A percentile compares a stretch with the other conserved stretches of the same genome.
phyloP scores from a whole-genome alignment of 2,113 vertebrate genomes.

The Anseranas semipalmata region DNA sequence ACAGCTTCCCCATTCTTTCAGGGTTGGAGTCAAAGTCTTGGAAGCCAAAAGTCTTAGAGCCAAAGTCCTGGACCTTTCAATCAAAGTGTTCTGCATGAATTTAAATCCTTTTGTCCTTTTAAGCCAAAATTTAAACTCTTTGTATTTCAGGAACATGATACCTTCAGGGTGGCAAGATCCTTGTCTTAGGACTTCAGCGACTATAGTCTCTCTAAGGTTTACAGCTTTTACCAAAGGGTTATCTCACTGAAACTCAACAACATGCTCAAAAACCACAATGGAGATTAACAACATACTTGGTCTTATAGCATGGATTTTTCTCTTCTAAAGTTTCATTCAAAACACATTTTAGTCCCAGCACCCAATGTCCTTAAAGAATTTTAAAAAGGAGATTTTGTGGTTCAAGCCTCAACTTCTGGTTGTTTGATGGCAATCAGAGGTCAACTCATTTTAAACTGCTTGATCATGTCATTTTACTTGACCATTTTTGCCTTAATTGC shows the following conservation, averaged over 20 bases:
- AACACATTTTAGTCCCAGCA: conserved; percentile 30
- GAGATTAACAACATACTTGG: conserved; percentile 52
- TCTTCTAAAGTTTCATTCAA: conserved; percentile 33
- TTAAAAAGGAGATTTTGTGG: not conserved
- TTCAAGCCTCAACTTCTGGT: conserved; percentile 15
- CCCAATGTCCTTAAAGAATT: conserved; percentile 33
- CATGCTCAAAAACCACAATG: conserved; percentile 30
- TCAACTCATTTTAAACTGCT: conserved; percentile 50
- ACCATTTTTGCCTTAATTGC: conserved; percentile 48
- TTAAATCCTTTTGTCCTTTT: not conserved
- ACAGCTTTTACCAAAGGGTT: not conserved
- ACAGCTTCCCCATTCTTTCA: not conserved
- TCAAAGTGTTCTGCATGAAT: not conserved
- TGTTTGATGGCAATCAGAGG: conserved; percentile 51
- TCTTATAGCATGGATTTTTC: not conserved
- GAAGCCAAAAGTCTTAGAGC: not conserved
- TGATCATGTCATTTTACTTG: conserved; percentile 56
- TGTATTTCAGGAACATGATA: not conserved
- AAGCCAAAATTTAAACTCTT: not conserved
- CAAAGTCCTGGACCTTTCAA: not conserved
- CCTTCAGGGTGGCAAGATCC: not conserved
- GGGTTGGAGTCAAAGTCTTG: not conserved
- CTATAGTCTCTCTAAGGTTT: not conserved
- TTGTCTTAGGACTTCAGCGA: not conserved
- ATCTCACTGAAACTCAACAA: not conserved